Evolutionary conservation across 2,113 vertebrate species (phyloP).

Genomic region (Neopipo cinnamomea): DNA sequence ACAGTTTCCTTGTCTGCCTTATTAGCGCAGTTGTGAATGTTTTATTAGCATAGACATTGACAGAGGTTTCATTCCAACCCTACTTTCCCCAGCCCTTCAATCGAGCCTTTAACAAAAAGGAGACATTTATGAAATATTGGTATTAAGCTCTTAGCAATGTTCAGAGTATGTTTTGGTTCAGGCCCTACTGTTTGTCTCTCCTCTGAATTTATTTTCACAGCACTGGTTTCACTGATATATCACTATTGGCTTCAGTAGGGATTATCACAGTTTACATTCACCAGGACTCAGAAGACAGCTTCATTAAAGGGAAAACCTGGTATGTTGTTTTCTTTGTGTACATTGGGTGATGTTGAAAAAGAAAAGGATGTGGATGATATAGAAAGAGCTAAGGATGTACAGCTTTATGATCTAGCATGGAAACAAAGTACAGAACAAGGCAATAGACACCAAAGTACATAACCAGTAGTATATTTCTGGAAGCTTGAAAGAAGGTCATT

Average conservation of each 20-base stretch:
- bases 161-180: background rate
- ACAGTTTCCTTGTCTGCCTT: background rate
- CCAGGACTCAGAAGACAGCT: background rate
- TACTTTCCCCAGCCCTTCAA: background rate
- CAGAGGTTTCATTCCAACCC: background rate
- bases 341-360: background rate
- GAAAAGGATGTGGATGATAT: background rate
- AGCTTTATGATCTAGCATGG: background rate
- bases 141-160: background rate
- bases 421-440: background rate
- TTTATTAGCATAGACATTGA: background rate
- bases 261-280: background rate
- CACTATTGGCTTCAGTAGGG: background rate
- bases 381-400: background rate
- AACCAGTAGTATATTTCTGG: background rate
- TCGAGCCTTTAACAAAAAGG: background rate
- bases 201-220: background rate
- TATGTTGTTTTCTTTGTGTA: background rate
- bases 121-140: background rate
- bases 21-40: background rate
- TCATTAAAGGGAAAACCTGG: background rate
- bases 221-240: background rate
- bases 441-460: background rate
- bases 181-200: background rate
- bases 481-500: background rate